A percentile compares a stretch with the other conserved stretches of the same genome.
phyloP scores from a whole-genome alignment of 2,888 invertebrate genomes.

The Taenaris catops region DNA sequence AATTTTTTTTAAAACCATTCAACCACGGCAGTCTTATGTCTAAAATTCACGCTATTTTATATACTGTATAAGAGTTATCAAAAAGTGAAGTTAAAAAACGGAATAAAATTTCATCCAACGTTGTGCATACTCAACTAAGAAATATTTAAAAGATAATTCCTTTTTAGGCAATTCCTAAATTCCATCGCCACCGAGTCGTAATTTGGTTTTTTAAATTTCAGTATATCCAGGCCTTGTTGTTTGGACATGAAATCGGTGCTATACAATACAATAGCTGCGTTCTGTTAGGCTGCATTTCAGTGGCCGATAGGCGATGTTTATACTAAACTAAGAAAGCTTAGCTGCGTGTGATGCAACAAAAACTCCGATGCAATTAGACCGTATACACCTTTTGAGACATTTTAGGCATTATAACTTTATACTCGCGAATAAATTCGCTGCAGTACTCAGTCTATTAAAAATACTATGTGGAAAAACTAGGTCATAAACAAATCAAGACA shows the following conservation, averaged over 20 bases:
- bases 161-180: constrained; percentile 22
- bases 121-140: constrained; percentile 20
- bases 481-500: too few species aligned
- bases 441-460: too few species aligned
- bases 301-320: constrained; percentile 20
- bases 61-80: constrained; percentile 26
- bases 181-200: constrained; percentile 31
- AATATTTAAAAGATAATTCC: constrained; percentile 17
- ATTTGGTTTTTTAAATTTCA: constrained; percentile 22
- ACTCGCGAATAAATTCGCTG: too few species aligned
- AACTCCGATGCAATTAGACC: constrained; percentile 14
- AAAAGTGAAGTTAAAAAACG: constrained; percentile 20
- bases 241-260: constrained; percentile 20
- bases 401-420: too few species aligned
- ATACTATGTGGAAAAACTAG: too few species aligned
- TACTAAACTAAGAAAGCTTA: constrained; percentile 20
- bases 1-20: constrained; percentile 10
- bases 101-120: constrained; percentile 11
- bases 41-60: constrained; percentile 15
- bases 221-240: constrained; percentile 26
- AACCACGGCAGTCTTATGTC: constrained; percentile 14
- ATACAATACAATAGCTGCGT: constrained; percentile 9
- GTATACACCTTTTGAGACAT: constrained; percentile 11
- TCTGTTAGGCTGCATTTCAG: constrained; percentile 16
- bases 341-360: constrained; percentile 17